A percentile compares a stretch with the other conserved stretches of the same genome.
phyloP scores from a whole-genome alignment of 2,113 vertebrate genomes.

The Solenodon paradoxus region DNA sequence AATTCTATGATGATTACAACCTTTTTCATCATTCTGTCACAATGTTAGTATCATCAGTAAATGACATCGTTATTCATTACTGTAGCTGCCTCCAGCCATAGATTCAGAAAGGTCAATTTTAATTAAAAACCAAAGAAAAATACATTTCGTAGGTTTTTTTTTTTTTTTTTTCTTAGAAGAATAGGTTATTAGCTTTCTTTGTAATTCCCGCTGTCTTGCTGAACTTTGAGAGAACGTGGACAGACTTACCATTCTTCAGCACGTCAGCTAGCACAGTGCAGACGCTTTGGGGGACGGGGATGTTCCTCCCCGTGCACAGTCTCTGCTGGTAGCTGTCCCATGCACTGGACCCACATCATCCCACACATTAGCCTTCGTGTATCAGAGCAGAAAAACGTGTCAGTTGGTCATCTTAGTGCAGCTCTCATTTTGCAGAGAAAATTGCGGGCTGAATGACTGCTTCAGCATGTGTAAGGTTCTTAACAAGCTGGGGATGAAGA shows the following conservation, averaged over 20 bases:
- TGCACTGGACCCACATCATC: background rate
- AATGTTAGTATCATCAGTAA: slow-evolving; percentile 23
- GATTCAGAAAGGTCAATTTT: slow-evolving; percentile 71
- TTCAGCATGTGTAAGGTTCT: background rate
- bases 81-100: slow-evolving; percentile 50
- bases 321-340: background rate
- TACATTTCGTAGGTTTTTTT: background rate
- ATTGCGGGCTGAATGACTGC: background rate
- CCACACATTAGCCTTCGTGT: background rate
- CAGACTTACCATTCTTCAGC: background rate
- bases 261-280: background rate
- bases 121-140: slow-evolving; percentile 75
- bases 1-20: background rate
- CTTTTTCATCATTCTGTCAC: background rate
- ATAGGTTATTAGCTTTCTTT: slow-evolving; percentile 54
- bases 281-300: background rate
- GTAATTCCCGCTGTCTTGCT: slow-evolving; percentile 3
- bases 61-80: slow-evolving; percentile 56
- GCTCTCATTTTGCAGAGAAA: background rate
- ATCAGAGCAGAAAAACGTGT: background rate
- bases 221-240: background rate
- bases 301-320: fast-evolving
- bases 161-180: background rate
- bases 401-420: background rate
- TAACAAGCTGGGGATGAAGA: background rate